Evolutionary conservation across 30 jellyfish, hydroid and myxozoan genomes (phyloP), one percentile per base, ranked within the genome.

Genomic region (Nemopilema nomurai): DNA sequence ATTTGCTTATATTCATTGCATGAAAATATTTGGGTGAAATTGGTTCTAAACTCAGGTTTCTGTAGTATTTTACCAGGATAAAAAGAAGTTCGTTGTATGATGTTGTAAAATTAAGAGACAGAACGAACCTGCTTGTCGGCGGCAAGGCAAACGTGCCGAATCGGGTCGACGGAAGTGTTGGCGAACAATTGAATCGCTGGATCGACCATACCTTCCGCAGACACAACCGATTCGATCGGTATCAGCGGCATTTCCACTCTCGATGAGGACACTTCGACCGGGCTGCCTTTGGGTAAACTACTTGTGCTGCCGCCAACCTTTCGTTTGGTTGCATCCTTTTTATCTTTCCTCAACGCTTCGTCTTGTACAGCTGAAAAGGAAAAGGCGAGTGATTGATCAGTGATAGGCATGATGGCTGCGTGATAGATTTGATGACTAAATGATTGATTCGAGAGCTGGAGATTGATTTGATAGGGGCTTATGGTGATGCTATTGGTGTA

Each of bases 111-210:
- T n/a, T n/a, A n/a, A n/a, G 13, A 41, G 9, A 13, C 6, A 9
- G 41, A 30, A 0, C 49, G 28, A 71, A 92, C 98, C 87, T 92
- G 98, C 68, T 92, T 92, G 62, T 92, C 98, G 23, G 97, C 96
- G 27, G 98, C 97, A 51, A 80, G 92, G 79, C 97, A 92, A 25
- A 92, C 84, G 66, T 92, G 98, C 16, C 96, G 90, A 53, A 92
- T 92, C 32, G 97, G 96, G 63, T 92, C 94, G 21, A 79, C 84
- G 7, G 81, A 21, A 16, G 95, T 88, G 66, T 84, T 85, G 0
- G 97, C 97, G 49, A 87, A 87, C 64, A 84, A 31, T 22, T 80
- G 89, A 73, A 92, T 92, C 7, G 91, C 71, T 64, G 98, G 98
- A 41, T 92, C 96, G 0, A 89, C 98, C 87, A 83, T 83, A 25